These are phyloP conservation scores for Sciaenops ocellatus DNA, from an alignment of 2,797 vertebrate species.

Conservation along the genomic window DNA sequence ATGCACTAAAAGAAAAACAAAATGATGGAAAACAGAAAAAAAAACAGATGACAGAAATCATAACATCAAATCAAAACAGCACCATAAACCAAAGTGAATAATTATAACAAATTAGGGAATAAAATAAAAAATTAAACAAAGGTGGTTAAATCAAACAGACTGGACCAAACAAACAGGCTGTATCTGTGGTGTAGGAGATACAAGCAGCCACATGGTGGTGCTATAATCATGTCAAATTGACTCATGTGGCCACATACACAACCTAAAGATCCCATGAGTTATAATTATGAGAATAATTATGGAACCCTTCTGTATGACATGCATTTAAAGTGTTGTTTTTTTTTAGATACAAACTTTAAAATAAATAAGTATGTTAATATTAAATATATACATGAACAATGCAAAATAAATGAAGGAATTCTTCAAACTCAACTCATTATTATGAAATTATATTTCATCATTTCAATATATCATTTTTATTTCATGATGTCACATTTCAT, in stretches of 20 bases:
- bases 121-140: conserved; percentile 14
- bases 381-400: not conserved
- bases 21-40: conserved; percentile 66
- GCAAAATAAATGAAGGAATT: not conserved
- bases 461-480: too few species aligned
- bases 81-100: conserved; percentile 25
- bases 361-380: not conserved
- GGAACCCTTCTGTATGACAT: not conserved
- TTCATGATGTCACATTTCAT: too few species aligned
- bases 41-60: conserved; percentile 59
- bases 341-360: not conserved
- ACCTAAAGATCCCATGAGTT: not conserved
- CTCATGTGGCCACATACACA: not conserved
- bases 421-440: too few species aligned
- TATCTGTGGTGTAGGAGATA: conserved; percentile 20
- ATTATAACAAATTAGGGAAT: not conserved
- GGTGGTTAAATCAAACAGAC: not conserved
- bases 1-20: conserved; percentile 81
- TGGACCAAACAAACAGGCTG: not conserved
- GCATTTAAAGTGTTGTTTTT: too few species aligned
- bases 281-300: not conserved
- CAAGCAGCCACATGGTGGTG: conserved; percentile 49
- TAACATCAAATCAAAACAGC: conserved; percentile 41
- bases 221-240: not conserved
- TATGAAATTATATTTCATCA: too few species aligned